Base-by-base conservation (phyloP, 2,797 vertebrate species). In the Myotis vivesi region DNA sequence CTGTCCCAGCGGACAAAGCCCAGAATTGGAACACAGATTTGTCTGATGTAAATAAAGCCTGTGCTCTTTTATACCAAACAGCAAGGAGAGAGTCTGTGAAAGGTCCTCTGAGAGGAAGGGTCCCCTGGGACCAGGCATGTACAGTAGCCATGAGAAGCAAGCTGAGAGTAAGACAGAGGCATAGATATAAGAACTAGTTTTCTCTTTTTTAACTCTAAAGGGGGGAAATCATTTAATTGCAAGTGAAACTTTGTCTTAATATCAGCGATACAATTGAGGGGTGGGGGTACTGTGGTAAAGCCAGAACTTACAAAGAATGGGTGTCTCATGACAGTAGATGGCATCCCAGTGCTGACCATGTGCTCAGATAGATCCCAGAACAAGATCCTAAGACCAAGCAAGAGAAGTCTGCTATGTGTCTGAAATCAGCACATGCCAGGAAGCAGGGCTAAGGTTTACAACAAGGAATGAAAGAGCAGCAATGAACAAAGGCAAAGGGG, bases 1-100 rank as follows among this genome's bases (percentile, higher is more conserved):
- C 73, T 71, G n/a, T 84, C 73, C 71, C 79, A 87, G 33, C 20
- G 38, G 53, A 22, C 62, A 75, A 88, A 94, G 33, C 28, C 76
- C 62, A 92, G 75, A 95, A 83, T 90, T 89, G 93, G 57, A 89
- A 75, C 28, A 46, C 20, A 81, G 17, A 1, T 62, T 71, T 81
- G 44, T 81, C 57, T 83, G 76, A 80, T 86, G 46, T 68, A 76
- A 95, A 92, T 68, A 76, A 95, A 92, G 17, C 28, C 62, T 85
- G 7, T 53, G 25, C 10, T 84, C 11, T 59, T 49, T 87, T 75
- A 9, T 41, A 90, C 28, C 51, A 79, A 92, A 66, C 33, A 55
- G 25, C 71, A 62, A 57, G 71, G 71, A 76, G 30, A 81, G 53
- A 76, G 2, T 91, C 44, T 73, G 33, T 84, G 57, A 73, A 84